These are phyloP conservation scores for Limnothrissa miodon DNA, from an alignment of 2,113 vertebrate species.

Conservation along the genomic window DNA sequence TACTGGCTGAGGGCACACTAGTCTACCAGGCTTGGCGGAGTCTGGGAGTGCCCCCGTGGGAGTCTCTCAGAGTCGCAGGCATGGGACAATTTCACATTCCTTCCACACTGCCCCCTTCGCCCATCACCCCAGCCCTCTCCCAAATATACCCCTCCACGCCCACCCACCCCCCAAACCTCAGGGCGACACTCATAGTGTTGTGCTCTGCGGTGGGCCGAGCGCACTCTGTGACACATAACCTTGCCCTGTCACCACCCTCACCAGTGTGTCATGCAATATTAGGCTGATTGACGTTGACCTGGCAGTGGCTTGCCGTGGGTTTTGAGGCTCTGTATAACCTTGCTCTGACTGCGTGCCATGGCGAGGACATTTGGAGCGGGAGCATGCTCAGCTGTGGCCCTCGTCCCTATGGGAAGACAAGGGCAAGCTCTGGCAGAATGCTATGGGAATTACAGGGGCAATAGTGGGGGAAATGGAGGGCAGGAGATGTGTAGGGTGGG, in stretches of 20 bases:
- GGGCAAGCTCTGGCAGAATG: conserved; percentile 52
- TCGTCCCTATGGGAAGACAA: conserved; percentile 49
- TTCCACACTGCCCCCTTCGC: neutral
- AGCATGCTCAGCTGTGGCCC: conserved; percentile 56
- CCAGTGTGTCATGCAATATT: conserved; percentile 69
- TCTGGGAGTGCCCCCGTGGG: conserved; percentile 53
- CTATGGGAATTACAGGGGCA: conserved; percentile 41
- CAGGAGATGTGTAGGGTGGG: neutral
- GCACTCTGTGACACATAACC: conserved; percentile 72
- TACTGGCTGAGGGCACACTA: conserved; percentile 5
- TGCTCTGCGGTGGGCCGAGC: conserved; percentile 58
- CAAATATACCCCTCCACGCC: too few species aligned
- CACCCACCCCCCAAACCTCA: neutral
- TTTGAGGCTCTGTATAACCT: conserved; percentile 71
- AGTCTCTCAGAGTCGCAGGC: conserved; percentile 43
- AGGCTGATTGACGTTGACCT: conserved; percentile 72
- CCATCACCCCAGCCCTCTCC: neutral
- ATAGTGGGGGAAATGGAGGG: neutral
- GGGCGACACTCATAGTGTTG: conserved; percentile 53
- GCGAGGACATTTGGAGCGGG: conserved; percentile 63
- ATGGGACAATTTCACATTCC: conserved; percentile 43
- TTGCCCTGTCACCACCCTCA: conserved; percentile 77
- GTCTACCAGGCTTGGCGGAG: conserved; percentile 53
- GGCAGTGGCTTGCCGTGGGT: conserved; percentile 58
- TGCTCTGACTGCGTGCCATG: conserved; percentile 60